phyloP scores from a whole-genome alignment of 2,113 vertebrate species.

The Nothocercus nigrocapillus region DNA sequence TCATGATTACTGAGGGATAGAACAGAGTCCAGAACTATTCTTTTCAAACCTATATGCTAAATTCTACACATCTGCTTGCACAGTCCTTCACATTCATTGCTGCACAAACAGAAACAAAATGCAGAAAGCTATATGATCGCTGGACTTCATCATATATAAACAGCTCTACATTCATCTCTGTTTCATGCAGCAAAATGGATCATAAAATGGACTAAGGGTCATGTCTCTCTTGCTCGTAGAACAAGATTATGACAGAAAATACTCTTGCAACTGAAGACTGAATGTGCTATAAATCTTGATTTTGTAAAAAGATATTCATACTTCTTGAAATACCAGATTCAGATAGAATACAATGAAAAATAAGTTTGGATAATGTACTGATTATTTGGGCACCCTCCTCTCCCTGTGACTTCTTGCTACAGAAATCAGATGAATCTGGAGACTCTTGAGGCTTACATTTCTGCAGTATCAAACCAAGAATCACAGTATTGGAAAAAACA shows the following conservation, averaged over 20 bases:
- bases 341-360: background rate
- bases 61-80: background rate
- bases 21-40: background rate
- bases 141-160: background rate
- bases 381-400: background rate
- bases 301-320: background rate
- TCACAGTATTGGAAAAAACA: background rate
- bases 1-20: background rate
- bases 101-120: background rate
- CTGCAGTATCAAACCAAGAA: background rate
- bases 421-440: background rate
- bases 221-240: background rate
- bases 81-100: background rate
- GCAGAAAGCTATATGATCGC: background rate
- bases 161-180: background rate
- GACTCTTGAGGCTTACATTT: background rate
- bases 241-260: background rate
- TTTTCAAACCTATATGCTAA: background rate
- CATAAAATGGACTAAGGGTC: background rate
- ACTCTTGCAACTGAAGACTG: background rate
- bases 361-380: background rate
- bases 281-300: background rate
- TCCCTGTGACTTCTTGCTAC: background rate
- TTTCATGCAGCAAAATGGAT: background rate
- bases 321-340: background rate